Evolutionary conservation across 2,797 vertebrate species (phyloP).

Genomic region (Enteromius radiatus): DNA sequence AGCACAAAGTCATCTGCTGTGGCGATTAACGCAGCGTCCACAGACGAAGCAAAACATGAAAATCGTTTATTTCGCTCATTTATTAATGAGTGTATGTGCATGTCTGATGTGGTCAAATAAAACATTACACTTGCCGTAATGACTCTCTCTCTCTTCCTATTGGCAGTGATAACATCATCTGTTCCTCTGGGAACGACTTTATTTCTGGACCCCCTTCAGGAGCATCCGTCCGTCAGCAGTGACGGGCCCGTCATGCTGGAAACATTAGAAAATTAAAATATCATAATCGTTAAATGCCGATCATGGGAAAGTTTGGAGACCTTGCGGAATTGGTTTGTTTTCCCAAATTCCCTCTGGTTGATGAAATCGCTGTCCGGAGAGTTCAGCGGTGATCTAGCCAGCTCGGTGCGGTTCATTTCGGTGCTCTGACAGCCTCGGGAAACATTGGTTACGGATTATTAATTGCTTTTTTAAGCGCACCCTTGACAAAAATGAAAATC

Average conservation of each 20-base stretch:
- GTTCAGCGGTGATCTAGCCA: neutral
- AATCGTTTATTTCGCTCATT: no score
- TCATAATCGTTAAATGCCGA: constrained; percentile 53
- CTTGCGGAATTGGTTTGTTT: constrained; percentile 43
- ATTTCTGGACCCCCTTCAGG: constrained; percentile 56
- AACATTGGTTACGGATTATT: constrained; percentile 35
- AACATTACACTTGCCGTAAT: constrained; percentile 8
- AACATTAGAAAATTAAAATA: constrained; percentile 56
- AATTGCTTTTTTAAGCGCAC: constrained; percentile 12
- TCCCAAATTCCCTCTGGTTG: constrained; percentile 19
- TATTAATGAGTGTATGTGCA: neutral
- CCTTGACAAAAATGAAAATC: constrained; percentile 12
- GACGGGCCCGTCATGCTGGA: constrained; percentile 49
- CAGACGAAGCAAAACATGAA: neutral
- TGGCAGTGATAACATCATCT: constrained; percentile 46
- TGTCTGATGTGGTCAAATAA: neutral
- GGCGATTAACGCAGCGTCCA: neutral
- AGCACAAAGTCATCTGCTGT: neutral
- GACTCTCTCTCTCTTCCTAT: constrained; percentile 5
- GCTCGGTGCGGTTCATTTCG: neutral
- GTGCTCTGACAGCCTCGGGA: constrained; percentile 34
- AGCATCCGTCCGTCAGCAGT: constrained; percentile 49
- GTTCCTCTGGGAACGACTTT: constrained; percentile 53
- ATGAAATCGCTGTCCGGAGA: constrained; percentile 41
- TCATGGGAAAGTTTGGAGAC: constrained; percentile 63